phyloP scores from a whole-genome alignment of 2,797 vertebrate species.

The Sebastes wilsoni region DNA sequence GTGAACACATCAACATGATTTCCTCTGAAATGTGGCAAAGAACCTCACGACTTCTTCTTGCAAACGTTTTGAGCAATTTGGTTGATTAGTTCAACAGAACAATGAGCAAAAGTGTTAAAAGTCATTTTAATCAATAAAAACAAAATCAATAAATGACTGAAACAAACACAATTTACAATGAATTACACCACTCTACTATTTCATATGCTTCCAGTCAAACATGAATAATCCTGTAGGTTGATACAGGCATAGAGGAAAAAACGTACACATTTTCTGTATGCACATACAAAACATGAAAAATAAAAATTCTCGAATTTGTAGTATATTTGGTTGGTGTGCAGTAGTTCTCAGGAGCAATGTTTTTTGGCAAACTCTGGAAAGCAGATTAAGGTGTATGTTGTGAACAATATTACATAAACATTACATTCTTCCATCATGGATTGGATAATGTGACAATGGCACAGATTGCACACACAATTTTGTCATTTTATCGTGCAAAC shows the following conservation, averaged over 20 bases:
- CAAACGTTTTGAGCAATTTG: not conserved
- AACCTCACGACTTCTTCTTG: not conserved
- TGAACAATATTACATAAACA: not conserved
- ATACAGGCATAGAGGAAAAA: not conserved
- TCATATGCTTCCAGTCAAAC: not conserved
- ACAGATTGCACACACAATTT: not conserved
- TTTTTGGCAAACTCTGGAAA: not conserved
- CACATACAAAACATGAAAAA: not conserved
- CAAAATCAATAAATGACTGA: not conserved
- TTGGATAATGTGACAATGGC: not conserved
- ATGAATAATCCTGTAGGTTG: not conserved
- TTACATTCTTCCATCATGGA: not conserved
- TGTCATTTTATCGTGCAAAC: not conserved
- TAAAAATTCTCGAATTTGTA: not conserved
- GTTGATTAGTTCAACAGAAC: not conserved
- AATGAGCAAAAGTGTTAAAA: not conserved
- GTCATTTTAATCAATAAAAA: constrained; percentile 5
- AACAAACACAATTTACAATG: not conserved
- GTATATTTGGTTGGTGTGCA: not conserved
- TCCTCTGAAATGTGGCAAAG: not conserved
- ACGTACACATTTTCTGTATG: not conserved
- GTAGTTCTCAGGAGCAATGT: not conserved
- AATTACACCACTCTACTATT: not conserved
- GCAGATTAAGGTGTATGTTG: not conserved
- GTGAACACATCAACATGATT: not conserved